Evolutionary conservation across 2,888 invertebrate species (phyloP), one percentile per base, ranked within the genome.

Genomic region (Drosophila kokeensis): DNA sequence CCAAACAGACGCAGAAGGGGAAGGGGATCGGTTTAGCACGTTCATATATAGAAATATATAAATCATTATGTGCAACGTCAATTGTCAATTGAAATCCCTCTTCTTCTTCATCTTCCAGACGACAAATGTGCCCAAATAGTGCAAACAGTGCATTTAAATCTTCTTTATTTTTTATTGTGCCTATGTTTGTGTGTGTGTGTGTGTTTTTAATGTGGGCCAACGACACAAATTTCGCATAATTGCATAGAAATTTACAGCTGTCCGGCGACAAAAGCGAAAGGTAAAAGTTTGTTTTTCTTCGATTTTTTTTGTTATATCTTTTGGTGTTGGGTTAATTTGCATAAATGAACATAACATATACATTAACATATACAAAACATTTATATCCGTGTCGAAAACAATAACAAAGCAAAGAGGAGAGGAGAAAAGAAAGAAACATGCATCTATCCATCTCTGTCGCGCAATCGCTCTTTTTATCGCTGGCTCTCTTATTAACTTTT

Each of bases 221-320:
- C 50, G 49, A 68, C 69, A 68, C 38, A 38, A 76, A 66, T 66
- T 76, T 76, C 52, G 72, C 76, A 78, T 76, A 80, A 76, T 80
- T 80, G 76, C 76, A 65, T 76, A 80, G 65, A 79, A 69, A 80
- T 59, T 76, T 65, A 59, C 75, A 42, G 70, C 74, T 69, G 69
- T 32, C 57, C 57, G 64, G 63, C 40, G 61, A 64, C 48, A 75
- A 78, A 79, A 78, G 71, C 76, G 76, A 80, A 80, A 79, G 78
- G 78, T 79, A 79, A 79, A 80, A 77, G 76, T 79, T 59, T 38
- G 54, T 42, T 15, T 69, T 69, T 49, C 29, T 30, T 49, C 21
- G 15, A n/a, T 62, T 34, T 18, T n/a, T 52, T 34, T 42, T 40
- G n/a, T n/a, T 21, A 38, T 50, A 29, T 67, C 29, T 57, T 50